Evolutionary conservation across 2,113 vertebrate species (phyloP), one percentile per base, ranked within the genome.

Genomic region (Petrocephalus microphthalmus): DNA sequence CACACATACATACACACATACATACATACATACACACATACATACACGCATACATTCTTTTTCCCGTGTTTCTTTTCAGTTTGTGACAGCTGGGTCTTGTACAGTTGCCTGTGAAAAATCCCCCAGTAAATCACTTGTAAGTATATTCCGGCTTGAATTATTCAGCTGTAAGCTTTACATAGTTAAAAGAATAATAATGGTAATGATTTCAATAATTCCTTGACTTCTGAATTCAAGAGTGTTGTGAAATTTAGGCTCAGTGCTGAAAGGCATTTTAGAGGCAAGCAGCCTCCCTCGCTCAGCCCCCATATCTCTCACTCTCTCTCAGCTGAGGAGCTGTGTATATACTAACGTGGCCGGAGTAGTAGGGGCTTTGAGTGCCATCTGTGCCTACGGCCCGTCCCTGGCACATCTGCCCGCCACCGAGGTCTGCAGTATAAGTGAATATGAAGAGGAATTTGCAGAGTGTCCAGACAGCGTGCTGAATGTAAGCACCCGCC

Each of bases 11-110:
- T n/a, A n/a, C n/a, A n/a, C n/a, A n/a, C n/a, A n/a, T n/a, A n/a
- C n/a, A n/a, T n/a, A n/a, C n/a, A n/a, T n/a, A n/a, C 42, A 42
- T 42, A 42, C 42, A 42, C 3, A 42, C 42, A 42, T 42, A 1
- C 42, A 42, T 42, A 42, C 42, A 42, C 42, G n/a, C n/a, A n/a
- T n/a, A n/a, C n/a, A n/a, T n/a, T n/a, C n/a, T n/a, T n/a, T n/a
- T n/a, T n/a, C n/a, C n/a, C n/a, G n/a, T n/a, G n/a, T 47, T 89
- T 56, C 88, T 15, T 60, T 93, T 54, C 90, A 96, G 95, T 91
- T 92, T 91, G 81, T 95, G 42, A 25, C 88, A 8, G 94, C 89
- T 86, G 95, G 95, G 87, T 93, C 94, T 1, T 89, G 94, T 8
- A 91, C 92, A 0, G 84, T 95, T 29, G 93, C 93, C 89, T 94